A percentile compares a stretch with the other conserved stretches of the same genome.
phyloP scores from a whole-genome alignment of 2,888 invertebrate species.

The Neoitamus cyanurus region DNA sequence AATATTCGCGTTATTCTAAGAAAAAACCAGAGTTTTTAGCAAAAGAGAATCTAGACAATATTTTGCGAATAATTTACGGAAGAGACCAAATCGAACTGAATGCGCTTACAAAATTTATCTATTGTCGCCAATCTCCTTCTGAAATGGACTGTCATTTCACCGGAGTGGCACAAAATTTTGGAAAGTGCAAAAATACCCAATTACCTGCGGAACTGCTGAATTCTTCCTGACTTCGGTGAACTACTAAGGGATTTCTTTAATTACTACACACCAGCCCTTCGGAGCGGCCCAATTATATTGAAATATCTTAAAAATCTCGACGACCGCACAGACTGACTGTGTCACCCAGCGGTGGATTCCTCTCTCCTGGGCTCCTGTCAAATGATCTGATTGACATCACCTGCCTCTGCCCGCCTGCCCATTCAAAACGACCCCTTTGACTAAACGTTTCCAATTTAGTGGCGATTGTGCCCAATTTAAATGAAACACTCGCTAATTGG shows the following conservation, averaged over 20 bases:
- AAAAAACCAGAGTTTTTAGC: background rate
- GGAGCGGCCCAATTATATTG: background rate
- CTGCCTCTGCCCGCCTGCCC: background rate
- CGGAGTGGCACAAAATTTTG: background rate
- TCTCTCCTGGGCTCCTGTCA: conserved; percentile 31
- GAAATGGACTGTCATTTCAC: background rate
- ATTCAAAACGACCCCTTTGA: background rate
- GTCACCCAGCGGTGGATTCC: background rate
- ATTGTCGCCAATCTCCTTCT: background rate
- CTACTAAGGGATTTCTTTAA: background rate
- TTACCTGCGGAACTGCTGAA: background rate
- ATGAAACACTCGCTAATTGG: background rate
- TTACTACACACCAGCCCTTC: background rate
- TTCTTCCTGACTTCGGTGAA: background rate
- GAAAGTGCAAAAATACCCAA: background rate
- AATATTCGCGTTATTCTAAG: background rate
- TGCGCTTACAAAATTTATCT: background rate
- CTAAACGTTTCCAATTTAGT: background rate
- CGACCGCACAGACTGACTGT: background rate
- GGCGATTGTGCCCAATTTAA: background rate
- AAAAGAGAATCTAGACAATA: background rate
- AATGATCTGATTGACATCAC: conserved; percentile 25
- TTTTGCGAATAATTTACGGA: background rate
- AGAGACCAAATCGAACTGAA: background rate
- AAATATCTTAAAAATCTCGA: background rate